phyloP scores from a whole-genome alignment of 1,140 invertebrate genomes.

The Anastrepha ludens region DNA sequence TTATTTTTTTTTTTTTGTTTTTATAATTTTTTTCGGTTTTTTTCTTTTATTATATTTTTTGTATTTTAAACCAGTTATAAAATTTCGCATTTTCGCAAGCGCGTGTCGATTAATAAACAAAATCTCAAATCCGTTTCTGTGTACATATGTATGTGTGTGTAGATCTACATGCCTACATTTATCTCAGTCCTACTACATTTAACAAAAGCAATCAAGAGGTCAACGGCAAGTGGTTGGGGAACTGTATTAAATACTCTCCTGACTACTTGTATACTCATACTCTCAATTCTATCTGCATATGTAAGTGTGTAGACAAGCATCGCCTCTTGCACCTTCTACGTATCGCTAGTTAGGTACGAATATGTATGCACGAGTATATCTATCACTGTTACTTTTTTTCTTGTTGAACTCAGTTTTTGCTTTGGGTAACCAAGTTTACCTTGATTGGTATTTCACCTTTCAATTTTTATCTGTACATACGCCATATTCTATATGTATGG shows the following conservation, averaged over 20 bases:
- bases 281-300: too few relatives aligned
- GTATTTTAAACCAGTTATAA: too few relatives aligned
- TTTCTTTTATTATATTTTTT: too few relatives aligned
- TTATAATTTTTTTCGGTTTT: too few relatives aligned
- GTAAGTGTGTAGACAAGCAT: too few relatives aligned
- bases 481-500: background rate
- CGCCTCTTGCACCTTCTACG: too few relatives aligned
- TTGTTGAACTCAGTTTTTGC: background rate
- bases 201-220: background rate
- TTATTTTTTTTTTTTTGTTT: too few relatives aligned
- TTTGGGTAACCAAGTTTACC: background rate
- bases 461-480: constrained; percentile 20
- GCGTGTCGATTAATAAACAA: too few relatives aligned
- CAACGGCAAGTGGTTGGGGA: background rate
- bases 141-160: background rate
- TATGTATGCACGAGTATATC: background rate
- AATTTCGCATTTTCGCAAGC: too few relatives aligned
- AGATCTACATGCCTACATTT: background rate
- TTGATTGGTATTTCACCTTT: constrained; percentile 35
- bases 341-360: background rate
- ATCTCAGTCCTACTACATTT: background rate
- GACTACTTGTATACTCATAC: background rate
- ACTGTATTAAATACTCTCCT: background rate
- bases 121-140: too few relatives aligned
- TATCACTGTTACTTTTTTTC: background rate